These are phyloP conservation scores for Salvator merianae DNA, from an alignment of 2,113 vertebrate genomes.

Conservation along the genomic window DNA sequence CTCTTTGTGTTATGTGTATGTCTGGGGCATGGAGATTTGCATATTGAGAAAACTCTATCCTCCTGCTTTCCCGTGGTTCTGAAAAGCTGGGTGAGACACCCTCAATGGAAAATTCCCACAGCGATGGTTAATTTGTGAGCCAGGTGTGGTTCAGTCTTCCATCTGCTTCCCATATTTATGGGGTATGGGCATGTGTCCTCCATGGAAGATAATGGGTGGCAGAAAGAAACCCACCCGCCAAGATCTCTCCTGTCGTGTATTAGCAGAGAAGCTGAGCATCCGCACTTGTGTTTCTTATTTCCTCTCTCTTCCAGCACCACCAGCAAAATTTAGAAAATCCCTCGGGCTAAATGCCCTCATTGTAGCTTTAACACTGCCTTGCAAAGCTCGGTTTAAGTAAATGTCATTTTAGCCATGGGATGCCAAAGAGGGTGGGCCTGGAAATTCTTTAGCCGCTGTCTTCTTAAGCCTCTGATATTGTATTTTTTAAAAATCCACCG, in stretches of 20 bases:
- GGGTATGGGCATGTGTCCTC: not conserved
- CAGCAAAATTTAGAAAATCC: slow-evolving; percentile 52
- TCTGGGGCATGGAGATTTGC: slow-evolving; percentile 59
- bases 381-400: slow-evolving; percentile 57
- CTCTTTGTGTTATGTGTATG: slow-evolving; percentile 66
- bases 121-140: slow-evolving; percentile 6
- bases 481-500: no score
- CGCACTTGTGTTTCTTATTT: slow-evolving; percentile 8
- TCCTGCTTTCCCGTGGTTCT: slow-evolving; percentile 31
- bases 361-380: slow-evolving; percentile 44
- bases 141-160: slow-evolving; percentile 53
- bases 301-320: slow-evolving; percentile 28
- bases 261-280: not conserved
- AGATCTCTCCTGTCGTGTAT: no score
- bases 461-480: not conserved
- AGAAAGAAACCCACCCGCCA: not conserved
- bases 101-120: slow-evolving; percentile 35
- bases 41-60: slow-evolving; percentile 58
- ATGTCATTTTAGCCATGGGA: slow-evolving; percentile 59
- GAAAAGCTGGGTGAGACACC: slow-evolving; percentile 44
- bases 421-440: slow-evolving; percentile 37
- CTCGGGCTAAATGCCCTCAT: fast-evolving
- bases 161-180: slow-evolving; percentile 31
- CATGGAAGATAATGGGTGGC: not conserved
- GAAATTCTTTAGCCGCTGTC: slow-evolving; percentile 40